Evolutionary conservation across 2,113 vertebrate species (phyloP), one percentile per base, ranked within the genome.

Genomic region (Ophiodon elongatus): DNA sequence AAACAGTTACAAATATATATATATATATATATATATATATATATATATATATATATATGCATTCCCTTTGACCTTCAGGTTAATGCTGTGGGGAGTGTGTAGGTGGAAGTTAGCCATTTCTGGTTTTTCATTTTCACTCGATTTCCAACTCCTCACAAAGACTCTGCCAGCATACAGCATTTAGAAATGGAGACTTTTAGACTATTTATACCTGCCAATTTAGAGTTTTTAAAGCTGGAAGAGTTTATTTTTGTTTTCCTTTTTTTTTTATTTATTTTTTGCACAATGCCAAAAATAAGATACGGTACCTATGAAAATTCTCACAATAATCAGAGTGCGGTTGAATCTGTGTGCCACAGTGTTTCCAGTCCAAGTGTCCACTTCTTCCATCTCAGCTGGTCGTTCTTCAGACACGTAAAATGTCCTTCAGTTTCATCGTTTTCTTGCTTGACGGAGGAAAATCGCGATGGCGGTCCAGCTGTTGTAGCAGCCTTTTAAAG

Each of bases 261-360:
- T 33, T 14, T 19, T 56, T 70, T 25, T 35, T 29, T 2, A 39
- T 4, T 45, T 35, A 63, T 62, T 76, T 85, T 88, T 93, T 92
- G 89, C 91, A 91, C 89, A 91, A 96, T 93, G 94, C 94, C 95
- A 94, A 95, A 95, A 93, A 87, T 27, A 62, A 76, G 29, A 37
- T 47, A 86, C 14, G 87, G 90, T 93, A 93, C 92, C 47, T 72
- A 45, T 85, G 83, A 84, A 79, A 80, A 86, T 25, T 8, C 69
- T 83, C 67, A 80, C 50, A 73, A 21, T 84, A 75, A 80, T 83
- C 56, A 15, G 80, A 88, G 86, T 82, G 87, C 72, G 83, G 79
- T 87, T 74, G 72, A 78, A 82, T 78, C n/a, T 59, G 69, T 59
- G 74, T 84, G 56, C 64, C 66, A 63, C 78, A 76, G 79, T 83